Evolutionary conservation across 2,888 invertebrate genomes (phyloP).

Genomic region (Harpagoxenus sublaevis): DNA sequence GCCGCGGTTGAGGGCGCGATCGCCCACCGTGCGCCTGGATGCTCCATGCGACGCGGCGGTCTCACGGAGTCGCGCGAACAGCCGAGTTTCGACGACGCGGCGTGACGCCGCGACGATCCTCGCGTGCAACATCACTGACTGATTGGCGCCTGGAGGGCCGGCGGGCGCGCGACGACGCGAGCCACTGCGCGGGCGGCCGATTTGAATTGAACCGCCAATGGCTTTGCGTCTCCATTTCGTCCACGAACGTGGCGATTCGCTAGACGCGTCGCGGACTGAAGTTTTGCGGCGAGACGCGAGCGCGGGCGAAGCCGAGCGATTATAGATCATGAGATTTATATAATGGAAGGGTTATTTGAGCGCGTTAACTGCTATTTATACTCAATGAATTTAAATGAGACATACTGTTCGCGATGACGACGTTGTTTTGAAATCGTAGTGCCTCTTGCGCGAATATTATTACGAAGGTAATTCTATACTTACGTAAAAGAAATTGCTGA

Average conservation of each 20-base stretch:
- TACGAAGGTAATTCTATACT: not conserved
- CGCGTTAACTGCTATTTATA: conserved; percentile 42
- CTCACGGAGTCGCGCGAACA: conserved; percentile 41
- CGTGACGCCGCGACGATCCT: conserved; percentile 68
- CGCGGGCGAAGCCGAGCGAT: not conserved
- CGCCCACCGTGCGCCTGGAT: conserved; percentile 54
- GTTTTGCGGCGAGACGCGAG: not conserved
- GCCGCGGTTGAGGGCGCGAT: conserved; percentile 62
- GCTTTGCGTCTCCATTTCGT: not conserved
- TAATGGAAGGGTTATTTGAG: conserved; percentile 27
- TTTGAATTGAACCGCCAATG: conserved; percentile 55
- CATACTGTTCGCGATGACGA: not conserved
- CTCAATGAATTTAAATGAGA: conserved; percentile 34
- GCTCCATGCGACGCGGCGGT: conserved; percentile 33
- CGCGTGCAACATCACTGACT: conserved; percentile 78
- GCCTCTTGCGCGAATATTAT: not conserved
- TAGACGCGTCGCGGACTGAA: not conserved
- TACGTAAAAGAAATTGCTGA: not conserved
- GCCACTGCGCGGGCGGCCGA: conserved; percentile 59
- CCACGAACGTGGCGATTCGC: not conserved
- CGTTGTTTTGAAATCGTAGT: conserved; percentile 3
- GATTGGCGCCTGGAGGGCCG: conserved; percentile 48
- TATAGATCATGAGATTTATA: conserved; percentile 32
- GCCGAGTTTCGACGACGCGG: conserved; percentile 57
- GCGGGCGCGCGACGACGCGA: conserved; percentile 57